Conservation (phyloP, 2,888 invertebrate species). For the Acanthococcus lagerstroemiae region DNA sequence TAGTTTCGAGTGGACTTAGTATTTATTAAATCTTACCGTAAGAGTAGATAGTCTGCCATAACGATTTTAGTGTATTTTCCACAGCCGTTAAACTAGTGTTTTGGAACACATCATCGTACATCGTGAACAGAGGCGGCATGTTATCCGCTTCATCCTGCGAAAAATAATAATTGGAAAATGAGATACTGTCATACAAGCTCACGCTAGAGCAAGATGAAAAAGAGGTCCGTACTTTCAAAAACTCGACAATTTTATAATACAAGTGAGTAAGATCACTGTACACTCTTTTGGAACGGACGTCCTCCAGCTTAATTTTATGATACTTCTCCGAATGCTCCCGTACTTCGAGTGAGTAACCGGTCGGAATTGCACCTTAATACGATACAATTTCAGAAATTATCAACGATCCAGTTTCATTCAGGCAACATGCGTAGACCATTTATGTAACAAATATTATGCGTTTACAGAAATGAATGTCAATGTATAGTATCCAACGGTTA, state of each 20-base stretch:
- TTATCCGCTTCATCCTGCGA: no score
- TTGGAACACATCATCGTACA: slow-evolving; percentile 1
- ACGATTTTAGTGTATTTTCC: slow-evolving; percentile 4
- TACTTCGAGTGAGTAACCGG: slow-evolving; percentile 3
- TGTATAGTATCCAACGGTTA: no score
- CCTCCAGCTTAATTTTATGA: not conserved
- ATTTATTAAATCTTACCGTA: no score
- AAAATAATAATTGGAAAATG: no score
- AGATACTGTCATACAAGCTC: no score
- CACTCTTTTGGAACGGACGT: not conserved
- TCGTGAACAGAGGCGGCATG: slow-evolving; percentile 3
- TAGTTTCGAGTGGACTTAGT: not conserved
- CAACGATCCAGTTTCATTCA: no score
- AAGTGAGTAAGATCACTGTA: not conserved
- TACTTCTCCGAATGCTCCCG: slow-evolving; percentile 1
- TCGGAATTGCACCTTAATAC: slow-evolving; percentile 6
- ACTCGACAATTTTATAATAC: not conserved
- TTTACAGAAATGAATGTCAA: no score
- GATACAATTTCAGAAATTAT: not conserved
- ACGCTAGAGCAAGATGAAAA: no score
- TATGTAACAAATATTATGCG: no score
- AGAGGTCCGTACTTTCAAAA: slow-evolving; percentile 2
- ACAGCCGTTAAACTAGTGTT: slow-evolving; percentile 11
- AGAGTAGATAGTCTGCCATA: no score
- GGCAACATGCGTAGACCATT: no score